A percentile compares a stretch with the other conserved stretches of the same genome.
These are phyloP conservation scores for Dascillus cervinus DNA, from an alignment of 2,888 invertebrate species.

Conservation along the genomic window DNA sequence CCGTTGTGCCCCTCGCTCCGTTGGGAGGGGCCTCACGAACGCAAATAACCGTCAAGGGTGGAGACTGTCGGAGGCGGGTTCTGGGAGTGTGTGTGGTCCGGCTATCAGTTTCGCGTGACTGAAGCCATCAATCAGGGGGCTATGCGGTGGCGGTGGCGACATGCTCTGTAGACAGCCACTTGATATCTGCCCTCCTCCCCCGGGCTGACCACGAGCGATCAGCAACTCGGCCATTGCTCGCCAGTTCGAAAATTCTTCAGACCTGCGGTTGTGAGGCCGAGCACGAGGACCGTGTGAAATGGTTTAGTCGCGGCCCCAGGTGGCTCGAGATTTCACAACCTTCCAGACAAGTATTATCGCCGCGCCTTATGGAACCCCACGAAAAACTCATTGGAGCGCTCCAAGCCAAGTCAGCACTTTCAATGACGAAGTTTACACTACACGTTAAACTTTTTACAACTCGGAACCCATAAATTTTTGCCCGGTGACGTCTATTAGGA, in stretches of 20 bases:
- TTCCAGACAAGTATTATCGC: conserved; percentile 9
- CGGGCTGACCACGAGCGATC: conserved; percentile 32
- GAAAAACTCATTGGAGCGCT: conserved; percentile 8
- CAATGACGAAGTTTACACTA: conserved; percentile 21
- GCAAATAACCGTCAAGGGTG: conserved; percentile 15
- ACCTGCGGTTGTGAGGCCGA: conserved; percentile 19
- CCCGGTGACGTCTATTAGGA: conserved; percentile 30
- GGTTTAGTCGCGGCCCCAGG: conserved; percentile 22
- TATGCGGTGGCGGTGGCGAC: conserved; percentile 44
- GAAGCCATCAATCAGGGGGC: conserved; percentile 42
- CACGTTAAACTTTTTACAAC: conserved; percentile 18
- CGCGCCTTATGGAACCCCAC: not conserved
- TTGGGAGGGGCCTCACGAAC: conserved; percentile 15
- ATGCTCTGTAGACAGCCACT: conserved; percentile 44
- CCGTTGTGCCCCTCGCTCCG: conserved; percentile 17
- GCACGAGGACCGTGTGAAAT: conserved; percentile 26
- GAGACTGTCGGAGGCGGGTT: conserved; percentile 21
- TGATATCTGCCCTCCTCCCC: conserved; percentile 36
- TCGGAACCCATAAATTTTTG: conserved; percentile 25
- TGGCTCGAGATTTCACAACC: conserved; percentile 16
- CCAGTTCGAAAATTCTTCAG: conserved; percentile 28
- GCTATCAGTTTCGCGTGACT: conserved; percentile 40
- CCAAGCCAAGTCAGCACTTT: conserved; percentile 13
- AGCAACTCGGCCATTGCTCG: conserved; percentile 35
- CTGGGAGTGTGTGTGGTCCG: conserved; percentile 38